Evolutionary conservation across 2,888 invertebrate species (phyloP).

Genomic region (Macrosiphum euphorbiae): DNA sequence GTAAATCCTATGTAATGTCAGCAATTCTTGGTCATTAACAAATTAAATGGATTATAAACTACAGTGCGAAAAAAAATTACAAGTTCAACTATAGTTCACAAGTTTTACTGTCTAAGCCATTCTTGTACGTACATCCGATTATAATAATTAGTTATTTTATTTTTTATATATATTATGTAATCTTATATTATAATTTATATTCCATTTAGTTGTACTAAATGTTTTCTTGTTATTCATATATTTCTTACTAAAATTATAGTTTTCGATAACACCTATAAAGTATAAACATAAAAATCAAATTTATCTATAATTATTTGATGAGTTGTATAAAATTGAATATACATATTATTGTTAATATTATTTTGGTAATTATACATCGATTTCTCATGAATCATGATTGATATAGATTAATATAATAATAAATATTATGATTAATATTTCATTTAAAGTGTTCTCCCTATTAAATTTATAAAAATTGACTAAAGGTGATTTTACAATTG

Average conservation of each 20-base stretch:
- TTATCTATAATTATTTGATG: neutral
- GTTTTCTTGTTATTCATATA: neutral
- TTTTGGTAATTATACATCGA: neutral
- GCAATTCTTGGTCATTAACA: neutral
- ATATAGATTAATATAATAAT: neutral
- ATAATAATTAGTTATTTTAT: slow-evolving; percentile 11
- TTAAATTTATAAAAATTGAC: neutral
- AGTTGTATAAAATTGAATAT: neutral
- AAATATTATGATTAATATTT: neutral
- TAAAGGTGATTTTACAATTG: neutral
- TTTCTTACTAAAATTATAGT: neutral
- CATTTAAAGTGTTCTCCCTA: neutral
- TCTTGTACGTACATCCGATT: neutral
- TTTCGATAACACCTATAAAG: neutral
- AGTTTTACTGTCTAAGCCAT: neutral
- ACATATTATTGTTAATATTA: neutral
- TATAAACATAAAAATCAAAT: neutral
- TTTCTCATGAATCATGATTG: neutral
- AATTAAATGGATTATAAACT: neutral
- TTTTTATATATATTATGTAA: neutral
- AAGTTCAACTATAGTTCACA: slow-evolving; percentile 9
- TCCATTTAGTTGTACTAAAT: neutral
- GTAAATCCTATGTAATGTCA: neutral
- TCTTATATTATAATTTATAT: neutral
- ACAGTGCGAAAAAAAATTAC: neutral